These are phyloP conservation scores for roundworm (Caenorhabditis elegans) DNA, from an alignment of 1,140 invertebrate species.

Conservation along the genomic window WBcel235 BX284603.4:13407001-13407500, in stretches of 20 bases:
- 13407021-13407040: conserved; percentile 57
- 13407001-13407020: conserved; percentile 38
- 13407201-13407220: conserved; percentile 66
- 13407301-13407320: too few relatives aligned
- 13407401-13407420: too few relatives aligned
- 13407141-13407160: conserved; percentile 55
- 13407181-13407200: conserved; percentile 58
- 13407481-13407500: too few relatives aligned
- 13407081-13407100: conserved; percentile 62
- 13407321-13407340: too few relatives aligned
- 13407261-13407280: conserved; percentile 58
- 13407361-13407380: too few relatives aligned
- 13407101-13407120: conserved; percentile 48
- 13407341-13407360: too few relatives aligned
- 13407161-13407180: conserved; percentile 60
- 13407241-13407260: conserved; percentile 65
- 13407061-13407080: conserved; percentile 62
- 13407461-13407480: too few relatives aligned
- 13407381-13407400: too few relatives aligned
- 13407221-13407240: conserved; percentile 56
- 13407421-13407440: too few relatives aligned
- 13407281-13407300: not conserved
- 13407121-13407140: not conserved
- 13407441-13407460: too few relatives aligned
- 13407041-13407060: conserved; percentile 65